Base-by-base conservation (phyloP, 2,888 invertebrate genomes). In the Agapostemon virescens region DNA sequence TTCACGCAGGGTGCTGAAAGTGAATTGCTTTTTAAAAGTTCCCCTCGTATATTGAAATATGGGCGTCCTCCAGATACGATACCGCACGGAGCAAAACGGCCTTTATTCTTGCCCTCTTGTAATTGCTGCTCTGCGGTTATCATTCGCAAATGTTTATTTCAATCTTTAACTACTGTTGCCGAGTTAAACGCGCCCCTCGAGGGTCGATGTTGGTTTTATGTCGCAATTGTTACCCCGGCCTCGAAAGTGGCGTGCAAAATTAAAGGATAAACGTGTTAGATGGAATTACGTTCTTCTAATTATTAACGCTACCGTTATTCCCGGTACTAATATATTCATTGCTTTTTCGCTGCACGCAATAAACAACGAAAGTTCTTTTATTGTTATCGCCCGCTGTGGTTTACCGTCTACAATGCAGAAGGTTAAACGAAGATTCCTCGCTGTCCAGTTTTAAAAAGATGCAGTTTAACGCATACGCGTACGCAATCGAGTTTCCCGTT, bases 1-100 rank as follows among this genome's bases (percentile, higher is more conserved):
- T 82, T 81, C 82, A 82, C 81, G 72, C 69, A 69, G 71, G 52
- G 71, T 69, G 81, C 73, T 83, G 75, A 75, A 69, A 75, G 76
- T 69, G 82, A 83, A 83, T 82, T 75, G 82, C 83, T 79, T 82
- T 83, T 82, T 82, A 83, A 83, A 79, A 82, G 72, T 81, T 70
- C 72, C 64, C 67, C 81, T 38, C 74, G 73, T 15, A 70, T 70
- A 83, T 79, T 79, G 82, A 79, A 82, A 79, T 75, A 73, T 73
- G 69, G 66, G 33, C 67, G 70, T 63, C 45, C 79, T 68, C 66
- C 68, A 55, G 73, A 69, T 52, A 67, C 78, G 74, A 75, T 81
- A 78, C 72, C 36, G 61, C 74, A 11, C 49, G 11, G 40, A 75
- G 63, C 71, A 72, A 55, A 58, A 13, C 74, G 52, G 49, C 61